Evolutionary conservation across 2,797 vertebrate species (phyloP), one percentile per base, ranked within the genome.

Genomic region (Sarcoramphus papa): DNA sequence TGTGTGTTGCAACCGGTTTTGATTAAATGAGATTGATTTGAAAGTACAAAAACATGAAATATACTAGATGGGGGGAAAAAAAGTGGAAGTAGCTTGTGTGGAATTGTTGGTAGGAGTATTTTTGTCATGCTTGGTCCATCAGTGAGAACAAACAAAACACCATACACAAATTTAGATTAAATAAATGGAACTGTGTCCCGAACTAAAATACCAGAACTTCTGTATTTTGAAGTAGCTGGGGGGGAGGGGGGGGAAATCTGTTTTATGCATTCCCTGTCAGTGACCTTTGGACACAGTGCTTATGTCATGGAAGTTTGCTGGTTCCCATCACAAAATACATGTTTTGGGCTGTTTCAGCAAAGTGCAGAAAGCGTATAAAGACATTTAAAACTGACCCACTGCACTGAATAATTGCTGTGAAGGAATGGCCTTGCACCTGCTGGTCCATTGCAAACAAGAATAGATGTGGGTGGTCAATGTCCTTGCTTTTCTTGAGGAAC

Each of bases 51-150:
- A 85, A 3, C 2, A 4, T 59, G 30, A 80, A 81, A 64, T 50
- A 54, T 7, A 25, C 7, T 59, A 14, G 35, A 37, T 22, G 9
- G 1, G 16, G 9, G 3, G 0, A 0, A 3, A 5, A 6, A 10
- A 4, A 12, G 14, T 56, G 7, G 7, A 74, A 45, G 31, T 51
- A 63, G 24, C 25, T 82, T 5, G 3, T 30, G 12, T 3, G 2
- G 74, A 62, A 51, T 80, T 81, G 41, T 87, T 88, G 24, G 25
- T 67, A 59, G 17, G 25, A 56, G 16, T 63, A 12, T 83, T 92
- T 94, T 84, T 90, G 28, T 41, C 5, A 11, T 62, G 33, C 31
- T 80, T 24, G 2, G 8, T 81, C 53, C 45, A 19, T 28, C 25
- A n/a, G 11, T 43, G 54, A 87, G 33, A 88, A 59, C 15, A 87